Evolutionary conservation across 2,888 invertebrate species (phyloP).

Genomic region (Aphodius granarius): DNA sequence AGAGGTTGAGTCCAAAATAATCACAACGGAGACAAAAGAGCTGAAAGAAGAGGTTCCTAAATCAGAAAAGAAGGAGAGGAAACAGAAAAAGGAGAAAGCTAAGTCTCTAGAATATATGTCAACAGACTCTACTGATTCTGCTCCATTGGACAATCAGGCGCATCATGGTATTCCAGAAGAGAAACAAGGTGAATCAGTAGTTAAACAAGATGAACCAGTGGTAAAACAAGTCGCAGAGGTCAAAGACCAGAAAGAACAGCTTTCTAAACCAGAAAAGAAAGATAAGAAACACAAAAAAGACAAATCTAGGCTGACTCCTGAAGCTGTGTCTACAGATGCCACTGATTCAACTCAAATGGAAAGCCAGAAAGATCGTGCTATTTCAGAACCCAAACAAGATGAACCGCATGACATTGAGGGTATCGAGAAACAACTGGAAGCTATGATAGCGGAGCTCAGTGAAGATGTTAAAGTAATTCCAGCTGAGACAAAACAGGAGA

Average conservation of each 20-base stretch:
- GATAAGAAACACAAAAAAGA: background rate
- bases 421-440: slow-evolving; percentile 11
- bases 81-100: background rate
- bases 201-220: background rate
- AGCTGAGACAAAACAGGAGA: background rate
- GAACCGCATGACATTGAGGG: no score
- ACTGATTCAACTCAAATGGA: background rate
- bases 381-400: no score
- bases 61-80: background rate
- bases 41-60: background rate
- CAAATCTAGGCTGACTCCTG: background rate
- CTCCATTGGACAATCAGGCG: no score
- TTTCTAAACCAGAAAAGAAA: background rate
- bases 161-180: no score
- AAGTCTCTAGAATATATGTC: no score
- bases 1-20: slow-evolving; percentile 12
- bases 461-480: background rate
- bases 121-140: no score
- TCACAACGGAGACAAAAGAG: no score
- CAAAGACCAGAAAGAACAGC: background rate
- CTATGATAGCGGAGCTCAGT: no score
- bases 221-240: background rate
- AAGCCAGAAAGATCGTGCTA: no score
- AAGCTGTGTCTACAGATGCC: background rate
- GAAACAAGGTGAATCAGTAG: background rate